phyloP scores from a whole-genome alignment of 2,797 vertebrate genomes.

The Gila robusta region DNA sequence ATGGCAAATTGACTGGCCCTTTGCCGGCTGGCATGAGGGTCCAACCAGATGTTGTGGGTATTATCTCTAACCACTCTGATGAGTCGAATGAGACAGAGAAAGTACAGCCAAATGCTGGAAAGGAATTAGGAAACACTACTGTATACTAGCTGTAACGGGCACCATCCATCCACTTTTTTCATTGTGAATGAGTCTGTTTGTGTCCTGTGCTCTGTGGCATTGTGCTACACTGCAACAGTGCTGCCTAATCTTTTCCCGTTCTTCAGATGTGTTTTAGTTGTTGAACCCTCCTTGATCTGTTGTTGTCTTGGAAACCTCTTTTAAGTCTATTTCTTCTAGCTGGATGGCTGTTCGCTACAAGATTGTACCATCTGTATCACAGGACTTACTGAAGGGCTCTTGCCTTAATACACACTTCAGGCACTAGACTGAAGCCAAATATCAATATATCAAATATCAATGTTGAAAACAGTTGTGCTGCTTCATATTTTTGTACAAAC shows the following conservation, averaged over 20 bases:
- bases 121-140: slow-evolving; percentile 35
- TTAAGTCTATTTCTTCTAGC: slow-evolving; percentile 8
- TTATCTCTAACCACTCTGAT: slow-evolving; percentile 60
- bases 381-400: slow-evolving; percentile 9
- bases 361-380: slow-evolving; percentile 21
- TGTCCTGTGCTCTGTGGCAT: neutral
- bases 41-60: slow-evolving; percentile 75
- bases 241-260: neutral
- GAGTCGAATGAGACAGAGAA: slow-evolving; percentile 58
- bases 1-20: slow-evolving; percentile 70
- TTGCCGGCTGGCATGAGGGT: slow-evolving; percentile 73
- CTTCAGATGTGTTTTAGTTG: slow-evolving; percentile 34
- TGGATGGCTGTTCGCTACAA: slow-evolving; percentile 10
- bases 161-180: neutral
- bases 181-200: neutral
- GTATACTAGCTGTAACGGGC: neutral
- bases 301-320: slow-evolving; percentile 43
- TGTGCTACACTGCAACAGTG: neutral
- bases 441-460: neutral
- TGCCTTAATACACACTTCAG: neutral
- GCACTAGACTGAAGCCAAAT: slow-evolving; percentile 1
- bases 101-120: slow-evolving; percentile 46
- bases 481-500: too few species aligned
- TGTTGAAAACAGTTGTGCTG: neutral
- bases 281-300: slow-evolving; percentile 35